Percentiles rank a stretch among this genome's conserved stretches.
These are phyloP conservation scores for Meloidogyne exigua DNA, from an alignment of 1,140 invertebrate species.

Conservation along the genomic window DNA sequence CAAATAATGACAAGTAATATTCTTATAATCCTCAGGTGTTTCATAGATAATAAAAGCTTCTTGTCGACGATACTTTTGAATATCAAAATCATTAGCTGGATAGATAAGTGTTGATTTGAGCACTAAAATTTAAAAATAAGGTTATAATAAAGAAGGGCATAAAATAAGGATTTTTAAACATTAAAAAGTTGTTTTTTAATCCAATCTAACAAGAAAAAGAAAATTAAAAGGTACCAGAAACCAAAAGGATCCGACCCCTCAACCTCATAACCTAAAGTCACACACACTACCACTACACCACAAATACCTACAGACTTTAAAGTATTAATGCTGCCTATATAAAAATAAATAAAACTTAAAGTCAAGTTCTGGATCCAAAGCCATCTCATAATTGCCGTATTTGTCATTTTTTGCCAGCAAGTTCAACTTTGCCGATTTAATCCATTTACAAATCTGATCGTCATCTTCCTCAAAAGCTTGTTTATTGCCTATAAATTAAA, in stretches of 20 bases:
- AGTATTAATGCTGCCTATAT: no score
- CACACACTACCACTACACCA: neutral
- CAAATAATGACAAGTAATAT: conserved; percentile 77
- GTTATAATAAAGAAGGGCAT: no score
- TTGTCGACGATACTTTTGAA: conserved; percentile 79
- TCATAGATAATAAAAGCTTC: conserved; percentile 77
- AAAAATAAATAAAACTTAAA: conserved; percentile 64
- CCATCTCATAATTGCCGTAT: conserved; percentile 79
- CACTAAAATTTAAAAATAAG: conserved; percentile 64
- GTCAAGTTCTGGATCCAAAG: conserved; percentile 71
- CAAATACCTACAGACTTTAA: no score
- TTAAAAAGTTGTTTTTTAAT: no score
- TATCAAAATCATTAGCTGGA: conserved; percentile 86
- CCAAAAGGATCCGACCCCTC: neutral
- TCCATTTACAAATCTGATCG: conserved; percentile 24
- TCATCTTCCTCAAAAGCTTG: conserved; percentile 35
- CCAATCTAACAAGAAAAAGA: no score
- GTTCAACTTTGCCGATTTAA: conserved; percentile 27
- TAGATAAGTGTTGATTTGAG: conserved; percentile 82
- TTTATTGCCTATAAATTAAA: conserved; percentile 25
- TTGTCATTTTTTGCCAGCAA: conserved; percentile 69
- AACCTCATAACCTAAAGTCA: no score
- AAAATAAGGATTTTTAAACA: no score
- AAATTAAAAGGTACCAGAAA: neutral
- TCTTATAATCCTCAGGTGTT: conserved; percentile 78